Evolutionary conservation across 2,797 vertebrate genomes (phyloP).

Genomic region (Myotis planiceps): DNA sequence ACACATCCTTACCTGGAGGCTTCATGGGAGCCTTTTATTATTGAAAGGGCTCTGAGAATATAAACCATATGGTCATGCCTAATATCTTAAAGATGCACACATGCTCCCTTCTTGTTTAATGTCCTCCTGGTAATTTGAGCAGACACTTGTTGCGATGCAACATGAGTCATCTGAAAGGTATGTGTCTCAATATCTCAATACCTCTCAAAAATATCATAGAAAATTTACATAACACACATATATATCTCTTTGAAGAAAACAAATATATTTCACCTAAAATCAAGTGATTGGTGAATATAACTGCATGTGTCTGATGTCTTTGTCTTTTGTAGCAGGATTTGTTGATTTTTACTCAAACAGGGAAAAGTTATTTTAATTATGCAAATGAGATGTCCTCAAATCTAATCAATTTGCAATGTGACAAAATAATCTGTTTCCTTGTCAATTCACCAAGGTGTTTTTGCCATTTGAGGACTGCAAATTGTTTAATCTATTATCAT

Average conservation of each 20-base stretch:
- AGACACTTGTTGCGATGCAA: slow-evolving; percentile 28
- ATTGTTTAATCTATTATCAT: slow-evolving; percentile 80
- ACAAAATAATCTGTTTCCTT: slow-evolving; percentile 65
- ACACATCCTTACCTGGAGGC: slow-evolving; percentile 23
- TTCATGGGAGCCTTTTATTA: background rate
- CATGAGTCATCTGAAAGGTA: slow-evolving; percentile 52
- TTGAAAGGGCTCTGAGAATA: slow-evolving; percentile 40
- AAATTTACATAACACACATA: slow-evolving; percentile 5
- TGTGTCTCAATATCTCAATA: background rate
- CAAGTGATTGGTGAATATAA: slow-evolving; percentile 55
- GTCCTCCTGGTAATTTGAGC: slow-evolving; percentile 47
- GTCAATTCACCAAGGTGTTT: slow-evolving; percentile 64
- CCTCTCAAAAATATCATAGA: slow-evolving; percentile 1
- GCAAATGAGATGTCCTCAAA: slow-evolving; percentile 72
- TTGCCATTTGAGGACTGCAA: slow-evolving; percentile 77
- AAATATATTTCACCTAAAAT: slow-evolving; percentile 62
- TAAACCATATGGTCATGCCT: slow-evolving; percentile 62
- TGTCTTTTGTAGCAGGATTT: slow-evolving; percentile 17
- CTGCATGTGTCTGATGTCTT: background rate
- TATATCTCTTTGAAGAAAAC: slow-evolving; percentile 26
- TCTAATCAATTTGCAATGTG: slow-evolving; percentile 68
- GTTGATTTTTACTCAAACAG: slow-evolving; percentile 70
- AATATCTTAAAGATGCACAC: slow-evolving; percentile 68
- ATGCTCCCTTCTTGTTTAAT: slow-evolving; percentile 65
- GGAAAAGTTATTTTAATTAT: slow-evolving; percentile 62